Evolutionary conservation across 2,888 invertebrate species (phyloP), one percentile per base, ranked within the genome.

Genomic region (Lypha dubia): DNA sequence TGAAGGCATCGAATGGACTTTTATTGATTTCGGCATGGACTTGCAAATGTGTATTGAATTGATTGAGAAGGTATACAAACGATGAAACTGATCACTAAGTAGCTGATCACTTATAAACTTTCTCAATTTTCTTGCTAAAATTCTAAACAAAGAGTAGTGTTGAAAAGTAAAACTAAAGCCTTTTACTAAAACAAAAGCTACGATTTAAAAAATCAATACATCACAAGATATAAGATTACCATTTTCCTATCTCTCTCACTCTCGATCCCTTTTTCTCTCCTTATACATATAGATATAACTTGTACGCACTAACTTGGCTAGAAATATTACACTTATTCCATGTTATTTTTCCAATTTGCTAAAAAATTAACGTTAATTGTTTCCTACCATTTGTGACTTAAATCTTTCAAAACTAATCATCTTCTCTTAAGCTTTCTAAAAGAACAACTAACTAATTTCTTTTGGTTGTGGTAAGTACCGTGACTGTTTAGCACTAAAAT

Each of bases 21-120:
- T 97, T 94, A 97, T 97, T 93, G 97, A 97, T 94, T 97, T 97
- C 93, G 97, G 97, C 93, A 96, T 97, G 95, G 97, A 97, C 93
- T 95, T 97, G 92, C 95, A 95, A 92, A 94, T 94, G 90, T 96
- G 95, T 92, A 96, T 96, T 93, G 95, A 96, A 91, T 93, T 96
- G 88, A 94, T 95, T 91, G 95, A 95, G 93, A 95, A 95, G 94
- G 94, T 94, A 94, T 89, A 87, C 22, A 60, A 53, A 62, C 28
- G 15, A 56, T 20, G 28, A 75, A 75, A 65, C 32, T 49, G 53
- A 24, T 1, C 53, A 77, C 73, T 62, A 44, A 38, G n/a, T n/a
- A n/a, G n/a, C 24, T 22, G 63, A 65, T 58, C 65, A 67, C 71
- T 65, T 65, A 20, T 60, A 65, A 2, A 70, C 20, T 53, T 60